Base-by-base conservation (phyloP, 2,888 invertebrate species). In the Drosophila paramelanica region DNA sequence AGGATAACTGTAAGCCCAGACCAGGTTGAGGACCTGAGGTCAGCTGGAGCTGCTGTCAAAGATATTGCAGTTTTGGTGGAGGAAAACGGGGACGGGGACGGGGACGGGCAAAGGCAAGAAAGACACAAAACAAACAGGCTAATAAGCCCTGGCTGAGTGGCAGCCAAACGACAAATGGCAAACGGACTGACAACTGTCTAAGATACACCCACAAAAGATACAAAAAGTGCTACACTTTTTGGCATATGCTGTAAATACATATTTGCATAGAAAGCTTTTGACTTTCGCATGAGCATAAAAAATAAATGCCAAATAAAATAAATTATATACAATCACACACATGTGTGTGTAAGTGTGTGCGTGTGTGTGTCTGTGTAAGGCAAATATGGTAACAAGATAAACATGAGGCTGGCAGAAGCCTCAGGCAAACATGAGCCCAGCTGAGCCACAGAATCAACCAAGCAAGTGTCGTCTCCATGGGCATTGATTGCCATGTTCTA, bases 261-360 rank as follows among this genome's bases (percentile, higher is more conserved):
- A 88, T 83, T 88, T 88, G 87, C 88, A 86, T 88, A 82, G 53
- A 80, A 75, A 70, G 70, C 88, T 73, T 82, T 80, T 86, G 88
- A 83, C 87, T 88, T 86, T 86, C 70, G 72, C 69, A 70, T 64
- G 67, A 69, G 68, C 55, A 73, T 68, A 68, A 79, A 81, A 83
- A 80, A 72, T 74, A 86, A 72, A 88, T 82, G 77, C 51, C 88
- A 85, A 79, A 85, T 85, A 88, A 86, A 82, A 88, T 88, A 88
- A 88, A 82, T 82, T 67, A 73, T 68, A 62, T 67, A 57, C 38
- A 58, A 50, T 46, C 52, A 56, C 58, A 65, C 50, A 61, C 23
- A 23, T 23, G 23, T 23, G 23, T 66, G 56, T 47, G 50, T 43
- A n/a, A 38, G 20, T 33, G 20, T 52, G 42, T 41, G 52, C 42